Evolutionary conservation across 2,797 vertebrate genomes (phyloP), one percentile per base, ranked within the genome.

Genomic region (Glossophaga mutica): DNA sequence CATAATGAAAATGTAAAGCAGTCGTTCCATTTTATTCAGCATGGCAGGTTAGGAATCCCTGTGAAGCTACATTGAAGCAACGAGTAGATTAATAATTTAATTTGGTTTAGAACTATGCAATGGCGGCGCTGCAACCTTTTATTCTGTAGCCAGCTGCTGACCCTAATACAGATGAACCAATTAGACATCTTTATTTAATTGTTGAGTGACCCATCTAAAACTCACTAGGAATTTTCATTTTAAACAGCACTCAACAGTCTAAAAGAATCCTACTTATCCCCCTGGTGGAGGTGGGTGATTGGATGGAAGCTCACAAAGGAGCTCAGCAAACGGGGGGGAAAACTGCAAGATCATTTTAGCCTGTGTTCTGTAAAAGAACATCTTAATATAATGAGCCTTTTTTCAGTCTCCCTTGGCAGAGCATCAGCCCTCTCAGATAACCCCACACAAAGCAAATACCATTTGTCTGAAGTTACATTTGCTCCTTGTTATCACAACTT

Each of bases 1-100:
- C 99, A 99, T 99, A 99, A 99, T 99, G 99, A 99, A 99, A 99
- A 99, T 99, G 99, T 99, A 99, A 99, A 99, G 99, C 98, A 98
- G 98, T 99, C 98, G 98, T 99, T 99, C 99, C 99, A 99, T 99
- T 99, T 99, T 99, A 99, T 99, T 99, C 98, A 97, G 98, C 99
- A 98, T 99, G 99, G 99, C 99, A 99, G 99, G 99, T 99, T 99
- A 99, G 98, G 99, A 99, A 99, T 99, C 99, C 99, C 99, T 98
- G 97, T 98, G 99, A 99, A 99, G 99, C 99, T 99, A 99, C 98
- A 99, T 76, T 98, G 98, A 98, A 99, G 99, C 98, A 99, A 99
- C 99, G 99, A 99, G 99, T 98, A 99, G 99, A 99, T 99, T 99
- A 99, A 99, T 99, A 99, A 99, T 99, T 99, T 99, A 99, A 99